phyloP scores from a whole-genome alignment of 2,113 vertebrate genomes.

The Gymnogyps californianus region DNA sequence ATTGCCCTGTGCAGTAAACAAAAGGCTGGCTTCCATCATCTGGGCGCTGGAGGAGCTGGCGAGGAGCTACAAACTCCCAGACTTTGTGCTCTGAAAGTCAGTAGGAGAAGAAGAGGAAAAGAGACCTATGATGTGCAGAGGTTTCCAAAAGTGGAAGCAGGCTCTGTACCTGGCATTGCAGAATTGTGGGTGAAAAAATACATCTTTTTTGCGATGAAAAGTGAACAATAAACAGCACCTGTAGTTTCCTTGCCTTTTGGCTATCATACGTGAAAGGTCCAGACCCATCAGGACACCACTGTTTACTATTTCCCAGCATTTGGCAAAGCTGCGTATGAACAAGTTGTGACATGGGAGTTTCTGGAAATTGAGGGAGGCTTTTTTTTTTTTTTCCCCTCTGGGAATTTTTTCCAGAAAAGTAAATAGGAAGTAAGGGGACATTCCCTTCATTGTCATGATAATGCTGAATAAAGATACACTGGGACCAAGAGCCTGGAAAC shows the following conservation, averaged over 20 bases:
- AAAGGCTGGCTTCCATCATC: background rate
- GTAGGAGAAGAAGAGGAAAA: background rate
- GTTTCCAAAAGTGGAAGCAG: background rate
- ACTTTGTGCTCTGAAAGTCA: background rate
- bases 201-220: background rate
- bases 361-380: background rate
- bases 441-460: background rate
- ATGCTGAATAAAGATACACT: background rate
- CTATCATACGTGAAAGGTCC: background rate
- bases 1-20: background rate
- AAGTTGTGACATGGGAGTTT: background rate
- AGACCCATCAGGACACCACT: background rate
- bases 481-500: background rate
- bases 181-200: background rate
- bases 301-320: background rate
- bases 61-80: background rate
- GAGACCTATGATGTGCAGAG: fast-evolving
- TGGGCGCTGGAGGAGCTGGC: background rate
- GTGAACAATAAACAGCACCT: background rate
- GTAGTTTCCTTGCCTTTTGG: background rate
- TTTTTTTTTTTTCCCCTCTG: background rate
- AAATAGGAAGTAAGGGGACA: background rate
- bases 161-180: background rate
- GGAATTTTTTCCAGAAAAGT: background rate
- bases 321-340: background rate